Evolutionary conservation across 1,140 invertebrate genomes (phyloP).

Genomic region (Drosophila prosaltans): DNA sequence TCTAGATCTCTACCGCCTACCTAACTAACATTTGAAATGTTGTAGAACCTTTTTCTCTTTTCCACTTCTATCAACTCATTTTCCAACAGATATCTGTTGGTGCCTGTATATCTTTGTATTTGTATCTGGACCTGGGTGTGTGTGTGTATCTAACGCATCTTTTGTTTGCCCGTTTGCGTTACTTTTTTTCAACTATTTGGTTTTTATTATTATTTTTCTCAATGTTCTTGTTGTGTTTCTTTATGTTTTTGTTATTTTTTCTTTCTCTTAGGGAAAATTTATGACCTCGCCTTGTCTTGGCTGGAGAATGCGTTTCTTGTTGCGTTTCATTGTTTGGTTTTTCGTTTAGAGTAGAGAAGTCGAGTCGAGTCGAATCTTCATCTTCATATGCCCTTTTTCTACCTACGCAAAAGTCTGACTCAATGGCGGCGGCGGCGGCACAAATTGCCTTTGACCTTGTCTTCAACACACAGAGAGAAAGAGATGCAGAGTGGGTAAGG

Average conservation of each 20-base stretch:
- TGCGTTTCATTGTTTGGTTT: conserved; percentile 50
- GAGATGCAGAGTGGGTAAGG: neutral
- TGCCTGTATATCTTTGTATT: neutral
- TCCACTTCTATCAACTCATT: neutral
- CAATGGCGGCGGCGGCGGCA: conserved; percentile 48
- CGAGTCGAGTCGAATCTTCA: neutral
- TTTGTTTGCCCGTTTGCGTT: conserved; percentile 41
- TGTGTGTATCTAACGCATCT: conserved; percentile 35
- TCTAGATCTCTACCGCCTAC: conserved; percentile 37
- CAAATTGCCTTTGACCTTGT: conserved; percentile 77
- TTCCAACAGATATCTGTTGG: too few relatives aligned
- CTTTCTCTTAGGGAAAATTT: conserved; percentile 68
- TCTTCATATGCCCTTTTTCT: conserved; percentile 24
- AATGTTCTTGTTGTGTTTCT: conserved; percentile 43
- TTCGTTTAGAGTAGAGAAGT: neutral
- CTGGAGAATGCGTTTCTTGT: conserved; percentile 74
- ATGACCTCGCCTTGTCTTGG: conserved; percentile 69
- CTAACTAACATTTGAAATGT: conserved; percentile 19
- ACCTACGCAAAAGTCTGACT: conserved; percentile 44
- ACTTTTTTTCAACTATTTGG: conserved; percentile 68
- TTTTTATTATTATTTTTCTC: conserved; percentile 55
- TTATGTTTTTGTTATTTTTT: conserved; percentile 48
- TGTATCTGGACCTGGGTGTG: conserved; percentile 29
- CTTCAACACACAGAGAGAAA: conserved; percentile 36
- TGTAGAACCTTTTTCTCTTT: conserved; percentile 6